phyloP scores from a whole-genome alignment of 1,140 invertebrate genomes.

The Pseudomyrmex dendroicus region DNA sequence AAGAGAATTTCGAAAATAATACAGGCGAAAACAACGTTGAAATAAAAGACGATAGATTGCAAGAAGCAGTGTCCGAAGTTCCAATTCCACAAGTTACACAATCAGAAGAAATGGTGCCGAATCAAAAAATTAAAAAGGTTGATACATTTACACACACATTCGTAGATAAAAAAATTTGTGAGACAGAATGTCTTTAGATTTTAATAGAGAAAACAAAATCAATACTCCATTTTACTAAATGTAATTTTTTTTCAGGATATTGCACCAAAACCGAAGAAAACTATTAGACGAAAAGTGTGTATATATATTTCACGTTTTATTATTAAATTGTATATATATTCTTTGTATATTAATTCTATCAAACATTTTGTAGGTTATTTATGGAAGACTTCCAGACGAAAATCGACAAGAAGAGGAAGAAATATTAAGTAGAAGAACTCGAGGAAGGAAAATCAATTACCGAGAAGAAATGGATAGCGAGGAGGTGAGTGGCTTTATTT shows the following conservation, averaged over 20 bases:
- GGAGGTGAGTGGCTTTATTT: constrained; percentile 83
- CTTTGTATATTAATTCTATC: not conserved
- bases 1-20: constrained; percentile 46
- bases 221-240: not conserved
- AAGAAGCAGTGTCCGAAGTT: constrained; percentile 12
- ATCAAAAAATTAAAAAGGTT: constrained; percentile 81
- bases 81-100: constrained; percentile 21
- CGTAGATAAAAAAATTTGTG: too few species aligned
- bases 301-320: not conserved
- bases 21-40: constrained; percentile 38
- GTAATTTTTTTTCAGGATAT: constrained; percentile 50
- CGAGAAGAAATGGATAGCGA: constrained; percentile 89
- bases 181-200: too few species aligned
- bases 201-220: not conserved
- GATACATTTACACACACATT: constrained; percentile 4
- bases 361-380: constrained; percentile 82
- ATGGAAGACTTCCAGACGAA: constrained; percentile 86
- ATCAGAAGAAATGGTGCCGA: constrained; percentile 63
- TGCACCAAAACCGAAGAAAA: constrained; percentile 76
- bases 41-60: constrained; percentile 34
- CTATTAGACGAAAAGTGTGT: constrained; percentile 80
- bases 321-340: not conserved
- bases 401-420: constrained; percentile 81
- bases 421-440: constrained; percentile 85
- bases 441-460: constrained; percentile 90